Conservation (phyloP, 2,888 invertebrate species). For the Penaeus monodon region DNA sequence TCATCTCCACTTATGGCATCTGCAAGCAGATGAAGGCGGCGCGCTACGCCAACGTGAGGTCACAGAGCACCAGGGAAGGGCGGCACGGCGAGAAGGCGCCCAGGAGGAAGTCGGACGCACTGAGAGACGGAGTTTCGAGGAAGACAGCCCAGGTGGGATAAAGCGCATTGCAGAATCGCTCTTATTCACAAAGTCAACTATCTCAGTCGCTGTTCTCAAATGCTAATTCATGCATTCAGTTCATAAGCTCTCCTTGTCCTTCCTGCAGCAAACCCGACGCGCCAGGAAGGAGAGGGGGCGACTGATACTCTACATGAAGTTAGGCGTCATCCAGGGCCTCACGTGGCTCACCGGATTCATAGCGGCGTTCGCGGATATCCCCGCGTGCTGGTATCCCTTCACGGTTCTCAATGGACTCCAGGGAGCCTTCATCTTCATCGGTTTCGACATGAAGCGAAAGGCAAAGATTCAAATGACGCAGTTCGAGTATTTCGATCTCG, state of each 20-base stretch:
- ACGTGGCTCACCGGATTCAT: conserved; percentile 72
- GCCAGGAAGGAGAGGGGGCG: conserved; percentile 67
- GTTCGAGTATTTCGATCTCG: too few relatives aligned
- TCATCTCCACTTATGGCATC: conserved; percentile 68
- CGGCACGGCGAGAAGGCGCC: conserved; percentile 39
- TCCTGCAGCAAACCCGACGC: not conserved
- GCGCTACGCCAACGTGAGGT: conserved; percentile 57
- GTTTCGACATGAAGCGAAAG: conserved; percentile 69
- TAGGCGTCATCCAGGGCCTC: conserved; percentile 71
- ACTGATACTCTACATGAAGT: conserved; percentile 69
- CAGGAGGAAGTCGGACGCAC: conserved; percentile 39
- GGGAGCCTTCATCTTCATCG: conserved; percentile 71
- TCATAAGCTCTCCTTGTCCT: not conserved
- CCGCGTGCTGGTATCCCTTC: conserved; percentile 71
- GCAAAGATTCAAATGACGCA: conserved; percentile 43
- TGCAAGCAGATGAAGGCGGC: conserved; percentile 60
- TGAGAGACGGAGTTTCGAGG: not conserved
- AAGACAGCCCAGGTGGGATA: conserved; percentile 32
- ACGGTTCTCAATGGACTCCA: conserved; percentile 71
- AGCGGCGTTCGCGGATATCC: conserved; percentile 68
- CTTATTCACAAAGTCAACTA: too few relatives aligned
- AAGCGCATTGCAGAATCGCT: not conserved
- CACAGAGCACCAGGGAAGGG: conserved; percentile 54
- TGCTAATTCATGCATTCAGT: not conserved
- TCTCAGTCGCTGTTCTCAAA: not conserved